phyloP scores from a whole-genome alignment of 2,797 vertebrate genomes.

The Stomatorhinus walkeri region DNA sequence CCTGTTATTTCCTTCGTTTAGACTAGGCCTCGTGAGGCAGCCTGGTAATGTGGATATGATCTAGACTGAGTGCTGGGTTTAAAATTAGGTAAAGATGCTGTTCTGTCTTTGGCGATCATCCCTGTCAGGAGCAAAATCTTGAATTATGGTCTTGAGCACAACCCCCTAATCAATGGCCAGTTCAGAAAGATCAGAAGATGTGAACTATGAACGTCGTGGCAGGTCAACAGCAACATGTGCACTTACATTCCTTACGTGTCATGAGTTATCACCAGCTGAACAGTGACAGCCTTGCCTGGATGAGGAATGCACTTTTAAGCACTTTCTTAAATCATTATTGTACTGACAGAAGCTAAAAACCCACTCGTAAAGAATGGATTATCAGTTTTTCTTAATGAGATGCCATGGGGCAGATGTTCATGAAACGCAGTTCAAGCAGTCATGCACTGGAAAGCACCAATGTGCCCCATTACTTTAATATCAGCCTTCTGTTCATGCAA shows the following conservation, averaged over 20 bases:
- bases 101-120: neutral
- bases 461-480: neutral
- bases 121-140: neutral
- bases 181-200: neutral
- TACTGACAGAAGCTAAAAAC: constrained; percentile 6
- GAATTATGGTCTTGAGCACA: neutral
- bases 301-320: neutral
- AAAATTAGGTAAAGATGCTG: neutral
- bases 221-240: neutral
- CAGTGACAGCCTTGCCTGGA: neutral
- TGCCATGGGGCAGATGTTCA: neutral
- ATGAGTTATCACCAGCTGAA: neutral
- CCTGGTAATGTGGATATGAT: neutral
- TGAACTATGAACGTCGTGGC: neutral
- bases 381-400: neutral
- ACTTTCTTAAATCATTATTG: neutral
- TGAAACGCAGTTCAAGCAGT: neutral
- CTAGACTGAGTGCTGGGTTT: neutral
- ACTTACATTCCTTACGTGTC: no score
- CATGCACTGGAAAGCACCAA: neutral
- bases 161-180: neutral
- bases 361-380: neutral
- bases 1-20: neutral
- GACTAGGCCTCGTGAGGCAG: neutral
- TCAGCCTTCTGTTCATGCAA: neutral